Conservation (phyloP, 2,113 vertebrate genomes). For the Myodes glareolus region DNA sequence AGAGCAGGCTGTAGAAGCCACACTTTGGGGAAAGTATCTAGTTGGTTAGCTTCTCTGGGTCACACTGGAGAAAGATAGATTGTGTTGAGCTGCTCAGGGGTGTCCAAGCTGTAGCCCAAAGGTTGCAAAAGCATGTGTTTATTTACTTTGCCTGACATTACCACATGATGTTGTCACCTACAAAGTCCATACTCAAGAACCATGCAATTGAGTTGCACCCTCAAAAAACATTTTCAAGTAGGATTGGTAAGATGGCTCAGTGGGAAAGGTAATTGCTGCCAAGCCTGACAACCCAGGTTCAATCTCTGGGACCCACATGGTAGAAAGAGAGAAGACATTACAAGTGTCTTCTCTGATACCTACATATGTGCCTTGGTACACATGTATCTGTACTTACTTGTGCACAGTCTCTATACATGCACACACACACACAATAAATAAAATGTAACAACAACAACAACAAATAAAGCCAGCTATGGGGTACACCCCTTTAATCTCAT, state of each 20-base stretch:
- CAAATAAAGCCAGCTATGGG: not conserved
- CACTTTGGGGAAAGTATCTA: not conserved
- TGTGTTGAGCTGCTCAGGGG: not conserved
- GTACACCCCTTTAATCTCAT: not conserved
- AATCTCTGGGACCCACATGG: too few species aligned
- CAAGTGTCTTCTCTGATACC: not conserved
- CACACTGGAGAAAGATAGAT: not conserved
- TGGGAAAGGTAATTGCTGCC: not conserved
- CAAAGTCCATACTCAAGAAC: not conserved
- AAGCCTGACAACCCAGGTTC: not conserved
- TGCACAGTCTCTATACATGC: not conserved
- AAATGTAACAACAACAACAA: not conserved
- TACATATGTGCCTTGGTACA: not conserved
- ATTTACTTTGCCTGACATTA: not conserved
- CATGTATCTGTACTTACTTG: not conserved
- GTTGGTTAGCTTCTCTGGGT: not conserved
- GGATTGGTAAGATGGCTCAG: not conserved
- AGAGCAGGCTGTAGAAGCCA: not conserved
- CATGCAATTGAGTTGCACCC: not conserved
- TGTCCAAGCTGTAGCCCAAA: not conserved
- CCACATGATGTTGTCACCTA: not conserved
- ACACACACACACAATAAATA: not conserved
- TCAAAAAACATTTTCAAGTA: not conserved
- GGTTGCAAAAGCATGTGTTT: not conserved
- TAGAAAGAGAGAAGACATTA: not conserved